These are phyloP conservation scores for Ips typographus DNA, from an alignment of 1,140 invertebrate species.

Conservation along the genomic window DNA sequence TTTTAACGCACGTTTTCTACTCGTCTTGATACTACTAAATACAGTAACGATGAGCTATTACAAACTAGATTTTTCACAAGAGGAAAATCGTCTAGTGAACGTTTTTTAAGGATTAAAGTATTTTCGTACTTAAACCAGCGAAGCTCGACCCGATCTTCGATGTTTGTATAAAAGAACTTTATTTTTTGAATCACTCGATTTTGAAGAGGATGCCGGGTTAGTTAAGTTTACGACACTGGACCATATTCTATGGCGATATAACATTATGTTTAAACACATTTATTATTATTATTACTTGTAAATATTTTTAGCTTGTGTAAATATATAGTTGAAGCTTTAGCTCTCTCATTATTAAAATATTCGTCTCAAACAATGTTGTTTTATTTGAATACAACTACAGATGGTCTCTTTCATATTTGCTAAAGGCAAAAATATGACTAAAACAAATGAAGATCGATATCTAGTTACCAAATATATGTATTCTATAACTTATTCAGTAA, in stretches of 20 bases:
- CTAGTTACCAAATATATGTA: no score
- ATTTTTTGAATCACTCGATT: constrained; percentile 28
- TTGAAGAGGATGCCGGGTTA: background rate
- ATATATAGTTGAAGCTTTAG: constrained; percentile 22
- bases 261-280: constrained; percentile 9
- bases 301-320: constrained; percentile 24
- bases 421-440: no score
- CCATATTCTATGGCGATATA: background rate
- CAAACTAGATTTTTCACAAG: no score
- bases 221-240: background rate
- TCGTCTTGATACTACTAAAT: background rate
- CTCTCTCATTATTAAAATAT: constrained; percentile 24
- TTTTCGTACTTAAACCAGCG: no score
- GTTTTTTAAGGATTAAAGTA: no score
- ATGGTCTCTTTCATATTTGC: no score
- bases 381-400: constrained; percentile 3
- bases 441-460: no score
- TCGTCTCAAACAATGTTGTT: constrained; percentile 16
- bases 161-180: constrained; percentile 25
- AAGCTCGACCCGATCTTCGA: no score
- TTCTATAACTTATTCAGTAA: no score
- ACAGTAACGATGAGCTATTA: no score
- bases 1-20: background rate
- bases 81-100: no score
- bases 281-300: constrained; percentile 16